A percentile compares a stretch with the other conserved stretches of the same genome.
phyloP scores from a whole-genome alignment of 2,888 invertebrate species.

The Rotaria socialis region DNA sequence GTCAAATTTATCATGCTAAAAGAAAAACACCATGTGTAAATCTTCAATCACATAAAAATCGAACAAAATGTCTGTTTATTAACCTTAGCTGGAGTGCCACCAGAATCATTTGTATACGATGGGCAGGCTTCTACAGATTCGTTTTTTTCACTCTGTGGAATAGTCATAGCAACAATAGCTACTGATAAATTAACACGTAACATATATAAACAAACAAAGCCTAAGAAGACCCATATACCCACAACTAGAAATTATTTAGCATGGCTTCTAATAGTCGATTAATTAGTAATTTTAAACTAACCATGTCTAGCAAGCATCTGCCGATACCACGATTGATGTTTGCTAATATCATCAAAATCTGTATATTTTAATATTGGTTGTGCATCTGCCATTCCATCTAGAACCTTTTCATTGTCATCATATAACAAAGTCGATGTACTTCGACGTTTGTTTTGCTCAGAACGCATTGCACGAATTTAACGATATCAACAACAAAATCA shows the following conservation, averaged over 20 bases:
- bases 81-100: not conserved
- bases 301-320: not conserved
- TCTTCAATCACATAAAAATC: not conserved
- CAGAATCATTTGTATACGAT: not conserved
- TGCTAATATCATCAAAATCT: not conserved
- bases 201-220: conserved; percentile 26
- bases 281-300: not conserved
- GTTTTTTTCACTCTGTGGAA: not conserved
- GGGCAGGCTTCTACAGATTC: conserved; percentile 9
- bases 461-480: not conserved
- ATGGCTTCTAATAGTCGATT: not conserved
- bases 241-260: not conserved
- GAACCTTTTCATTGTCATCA: not conserved
- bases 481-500: not conserved
- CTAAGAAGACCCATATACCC: not conserved
- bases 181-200: conserved; percentile 8
- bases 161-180: conserved; percentile 4
- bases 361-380: not conserved
- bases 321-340: not conserved
- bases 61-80: not conserved
- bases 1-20: conserved; percentile 39
- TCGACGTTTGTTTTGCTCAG: not conserved
- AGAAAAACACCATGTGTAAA: not conserved
- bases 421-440: not conserved
- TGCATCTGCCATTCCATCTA: not conserved